Base-by-base conservation (phyloP, 2,888 invertebrate genomes). In the Oeneis ivallda region DNA sequence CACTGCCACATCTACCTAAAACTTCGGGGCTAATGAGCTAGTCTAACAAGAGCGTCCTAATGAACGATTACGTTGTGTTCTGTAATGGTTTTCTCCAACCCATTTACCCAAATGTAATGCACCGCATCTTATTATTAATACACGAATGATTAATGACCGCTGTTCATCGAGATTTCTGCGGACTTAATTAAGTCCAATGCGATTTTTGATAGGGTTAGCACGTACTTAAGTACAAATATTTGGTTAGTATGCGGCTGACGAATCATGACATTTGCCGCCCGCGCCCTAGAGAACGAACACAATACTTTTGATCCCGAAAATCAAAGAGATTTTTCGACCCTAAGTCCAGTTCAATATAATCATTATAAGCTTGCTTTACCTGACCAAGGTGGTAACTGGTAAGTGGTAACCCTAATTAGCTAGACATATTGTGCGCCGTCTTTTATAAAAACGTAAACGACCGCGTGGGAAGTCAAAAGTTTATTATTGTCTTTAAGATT, bases 401-500 rank as follows among this genome's bases (percentile, higher is more conserved):
- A 26, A 26, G 45, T 11, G 26, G 26, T 45, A 67, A 57, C 67
- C 64, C 64, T 64, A 62, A 62, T 62, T 61, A 61, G 15, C 45
- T 43, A 26, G n/a, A 26, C 41, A 37, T 53, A 10, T 43, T 47
- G 56, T 9, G 43, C 34, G 43, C 34, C 43, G 60, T 56, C 60
- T 47, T 58, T 32, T 63, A 59, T 41, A 58, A 60, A 47, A 47
- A 15, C 0, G 6, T 15, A 41, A 37, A 26, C 47, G 11, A 39
- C 45, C 47, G 57, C 58, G 67, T 67, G 62, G 65, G 67, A 62
- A 17, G 47, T 32, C 45, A 49, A 53, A 59, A 59, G 49, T 62
- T 67, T 45, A 39, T 58, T n/a, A 64, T 67, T 69, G 62, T 62
- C 56, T 69, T 66, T 61, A 63, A 37, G 45, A 58, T 64, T 64